These are phyloP conservation scores for Megalops atlanticus DNA, from an alignment of 2,113 vertebrate species.

Conservation along the genomic window DNA sequence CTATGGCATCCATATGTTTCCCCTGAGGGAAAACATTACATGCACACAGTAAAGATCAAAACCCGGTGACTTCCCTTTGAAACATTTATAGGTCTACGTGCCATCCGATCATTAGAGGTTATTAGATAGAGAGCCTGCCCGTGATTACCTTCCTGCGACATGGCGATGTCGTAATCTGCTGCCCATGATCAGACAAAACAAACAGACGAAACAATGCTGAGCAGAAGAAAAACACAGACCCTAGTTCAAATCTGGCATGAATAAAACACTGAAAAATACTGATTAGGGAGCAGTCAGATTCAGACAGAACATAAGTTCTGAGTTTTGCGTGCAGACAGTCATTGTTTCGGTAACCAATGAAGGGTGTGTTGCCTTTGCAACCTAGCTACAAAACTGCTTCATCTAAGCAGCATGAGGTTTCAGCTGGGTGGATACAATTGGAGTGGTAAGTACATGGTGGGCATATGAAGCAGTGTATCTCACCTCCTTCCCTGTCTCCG, in stretches of 20 bases:
- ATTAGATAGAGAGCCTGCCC: not conserved
- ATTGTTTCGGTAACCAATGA: not conserved
- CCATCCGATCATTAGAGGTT: not conserved
- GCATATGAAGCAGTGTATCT: not conserved
- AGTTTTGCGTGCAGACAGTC: not conserved
- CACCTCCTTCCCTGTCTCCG: not conserved
- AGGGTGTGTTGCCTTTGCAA: not conserved
- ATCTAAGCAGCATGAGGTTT: not conserved
- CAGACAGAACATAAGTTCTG: not conserved
- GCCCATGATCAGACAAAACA: conserved; percentile 41
- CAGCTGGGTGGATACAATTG: not conserved
- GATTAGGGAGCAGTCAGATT: not conserved
- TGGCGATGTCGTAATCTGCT: conserved; percentile 37
- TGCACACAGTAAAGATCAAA: conserved; percentile 13
- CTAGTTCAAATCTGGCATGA: not conserved
- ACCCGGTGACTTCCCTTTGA: not conserved
- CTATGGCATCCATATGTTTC: conserved; percentile 7
- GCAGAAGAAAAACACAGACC: not conserved
- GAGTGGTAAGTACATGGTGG: not conserved
- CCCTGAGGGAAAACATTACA: not conserved
- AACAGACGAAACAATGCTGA: not conserved
- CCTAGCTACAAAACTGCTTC: conserved; percentile 2
- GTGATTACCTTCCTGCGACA: conserved; percentile 61
- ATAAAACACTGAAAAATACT: not conserved
- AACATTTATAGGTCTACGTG: not conserved